Evolutionary conservation across 2,797 vertebrate species (phyloP).

Genomic region (Brachyalestes nurse): DNA sequence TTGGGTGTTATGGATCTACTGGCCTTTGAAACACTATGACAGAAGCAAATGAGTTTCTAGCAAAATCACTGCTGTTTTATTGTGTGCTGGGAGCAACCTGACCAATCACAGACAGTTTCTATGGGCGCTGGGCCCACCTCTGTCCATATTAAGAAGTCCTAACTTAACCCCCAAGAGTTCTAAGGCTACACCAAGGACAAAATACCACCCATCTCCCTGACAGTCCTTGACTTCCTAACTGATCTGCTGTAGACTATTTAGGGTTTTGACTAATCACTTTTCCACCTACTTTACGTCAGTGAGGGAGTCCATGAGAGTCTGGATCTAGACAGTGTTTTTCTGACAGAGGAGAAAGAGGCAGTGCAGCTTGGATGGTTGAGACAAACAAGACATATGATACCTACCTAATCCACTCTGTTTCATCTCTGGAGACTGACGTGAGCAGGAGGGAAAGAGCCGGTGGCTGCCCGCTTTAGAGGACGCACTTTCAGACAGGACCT

Average conservation of each 20-base stretch:
- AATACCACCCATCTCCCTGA: neutral
- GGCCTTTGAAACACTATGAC: neutral
- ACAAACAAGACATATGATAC: conserved; percentile 55
- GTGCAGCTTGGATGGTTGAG: conserved; percentile 26
- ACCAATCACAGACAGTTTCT: neutral
- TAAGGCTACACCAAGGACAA: neutral
- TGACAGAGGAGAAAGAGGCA: conserved; percentile 24
- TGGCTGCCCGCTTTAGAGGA: conserved; percentile 91
- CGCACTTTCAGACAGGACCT: conserved; percentile 96
- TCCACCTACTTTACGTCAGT: neutral
- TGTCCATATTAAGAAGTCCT: neutral
- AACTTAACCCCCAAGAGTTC: neutral
- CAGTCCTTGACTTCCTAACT: neutral
- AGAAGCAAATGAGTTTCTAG: neutral
- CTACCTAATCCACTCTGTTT: conserved; percentile 98
- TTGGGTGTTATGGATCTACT: neutral
- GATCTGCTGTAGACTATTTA: neutral
- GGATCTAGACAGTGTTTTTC: conserved; percentile 28
- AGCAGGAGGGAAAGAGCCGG: conserved; percentile 93
- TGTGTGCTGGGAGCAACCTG: neutral
- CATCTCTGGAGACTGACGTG: conserved; percentile 93
- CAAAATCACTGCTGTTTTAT: neutral
- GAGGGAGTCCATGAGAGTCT: neutral
- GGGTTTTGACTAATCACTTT: conserved; percentile 5
- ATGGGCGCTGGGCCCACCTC: neutral